Conservation (phyloP, 2,797 vertebrate species). For the Anas flavirostris region DNA sequence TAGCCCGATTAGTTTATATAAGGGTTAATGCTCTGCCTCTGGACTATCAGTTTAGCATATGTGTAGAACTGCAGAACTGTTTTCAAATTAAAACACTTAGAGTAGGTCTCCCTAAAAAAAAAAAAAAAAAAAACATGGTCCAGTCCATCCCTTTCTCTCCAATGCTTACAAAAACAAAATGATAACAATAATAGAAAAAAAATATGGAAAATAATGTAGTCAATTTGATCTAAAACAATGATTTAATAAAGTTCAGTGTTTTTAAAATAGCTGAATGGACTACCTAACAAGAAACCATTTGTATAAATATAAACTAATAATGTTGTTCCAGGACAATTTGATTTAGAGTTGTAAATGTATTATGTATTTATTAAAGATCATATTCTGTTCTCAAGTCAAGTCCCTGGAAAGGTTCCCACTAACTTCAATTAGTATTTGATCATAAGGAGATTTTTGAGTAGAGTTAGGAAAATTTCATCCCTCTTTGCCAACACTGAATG, state of each 20-base stretch:
- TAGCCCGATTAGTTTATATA: conserved; percentile 74
- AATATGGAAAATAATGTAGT: conserved; percentile 3
- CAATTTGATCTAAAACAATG: neutral
- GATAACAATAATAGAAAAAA: neutral
- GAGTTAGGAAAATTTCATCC: neutral
- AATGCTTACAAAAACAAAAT: neutral
- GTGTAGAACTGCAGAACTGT: conserved; percentile 1
- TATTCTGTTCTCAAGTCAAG: neutral
- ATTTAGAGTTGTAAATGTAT: neutral
- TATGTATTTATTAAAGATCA: conserved; percentile 3
- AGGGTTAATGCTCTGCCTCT: conserved; percentile 64
- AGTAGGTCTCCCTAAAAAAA: neutral
- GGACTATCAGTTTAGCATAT: conserved; percentile 38
- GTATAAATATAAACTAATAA: neutral
- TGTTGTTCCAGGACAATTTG: neutral
- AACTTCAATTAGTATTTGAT: conserved; percentile 7
- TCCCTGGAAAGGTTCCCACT: neutral
- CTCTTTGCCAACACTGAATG: neutral
- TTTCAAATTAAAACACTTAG: conserved; percentile 10
- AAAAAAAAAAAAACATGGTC: neutral
- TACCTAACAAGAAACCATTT: neutral
- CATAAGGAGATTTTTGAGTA: neutral
- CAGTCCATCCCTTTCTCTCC: neutral
- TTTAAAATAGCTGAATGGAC: neutral
- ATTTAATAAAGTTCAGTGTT: neutral